Conservation (phyloP, 1,140 invertebrate genomes). For the Homarus americanus region DNA sequence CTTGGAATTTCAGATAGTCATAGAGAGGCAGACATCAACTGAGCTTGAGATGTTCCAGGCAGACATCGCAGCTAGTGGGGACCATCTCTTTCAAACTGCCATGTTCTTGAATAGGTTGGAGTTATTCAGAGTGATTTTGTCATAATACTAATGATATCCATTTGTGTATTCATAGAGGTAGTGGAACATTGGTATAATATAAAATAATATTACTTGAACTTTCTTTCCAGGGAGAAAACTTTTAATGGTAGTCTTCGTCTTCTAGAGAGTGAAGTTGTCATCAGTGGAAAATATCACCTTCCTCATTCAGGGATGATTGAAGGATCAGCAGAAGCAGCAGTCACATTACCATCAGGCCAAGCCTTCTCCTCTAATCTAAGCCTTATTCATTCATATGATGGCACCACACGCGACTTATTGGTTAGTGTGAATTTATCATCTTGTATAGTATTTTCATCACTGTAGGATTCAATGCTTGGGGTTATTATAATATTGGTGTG, state of each 20-base stretch:
- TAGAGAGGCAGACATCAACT: not conserved
- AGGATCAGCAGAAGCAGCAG: not conserved
- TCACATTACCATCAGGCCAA: slow-evolving; percentile 18
- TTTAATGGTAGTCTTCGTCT: slow-evolving; percentile 14
- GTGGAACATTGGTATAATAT: too few relatives aligned
- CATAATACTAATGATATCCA: too few relatives aligned
- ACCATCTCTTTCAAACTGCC: not conserved
- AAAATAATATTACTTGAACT: not conserved
- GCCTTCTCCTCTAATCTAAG: slow-evolving; percentile 18
- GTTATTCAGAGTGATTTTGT: not conserved
- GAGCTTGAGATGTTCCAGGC: not conserved
- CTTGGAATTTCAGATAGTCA: not conserved
- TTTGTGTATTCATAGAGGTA: too few relatives aligned
- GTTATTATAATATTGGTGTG: too few relatives aligned
- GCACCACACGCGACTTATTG: not conserved
- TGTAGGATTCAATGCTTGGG: too few relatives aligned
- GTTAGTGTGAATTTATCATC: not conserved
- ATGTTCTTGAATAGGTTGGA: not conserved
- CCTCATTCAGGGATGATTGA: not conserved
- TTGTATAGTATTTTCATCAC: too few relatives aligned
- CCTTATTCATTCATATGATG: not conserved
- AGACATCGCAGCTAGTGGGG: not conserved
- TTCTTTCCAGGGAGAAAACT: not conserved
- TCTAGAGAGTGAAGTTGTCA: slow-evolving; percentile 7
- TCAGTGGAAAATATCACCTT: not conserved